phyloP scores from a whole-genome alignment of 1,140 invertebrate genomes.

The Leucophenga varia region DNA sequence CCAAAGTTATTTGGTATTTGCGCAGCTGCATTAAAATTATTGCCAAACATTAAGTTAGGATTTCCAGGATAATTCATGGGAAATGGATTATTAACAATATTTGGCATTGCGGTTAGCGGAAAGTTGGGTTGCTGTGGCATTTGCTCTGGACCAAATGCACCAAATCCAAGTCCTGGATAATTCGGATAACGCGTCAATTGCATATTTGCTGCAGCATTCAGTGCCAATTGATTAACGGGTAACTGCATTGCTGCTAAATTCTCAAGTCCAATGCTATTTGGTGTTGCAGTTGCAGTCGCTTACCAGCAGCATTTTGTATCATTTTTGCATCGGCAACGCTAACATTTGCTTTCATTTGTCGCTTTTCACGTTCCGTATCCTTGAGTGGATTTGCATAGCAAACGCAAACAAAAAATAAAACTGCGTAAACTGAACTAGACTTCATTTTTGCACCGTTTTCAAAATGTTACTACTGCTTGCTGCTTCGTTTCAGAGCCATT shows the following conservation, averaged over 20 bases:
- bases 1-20: slow-evolving; percentile 28
- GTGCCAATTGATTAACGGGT: slow-evolving; percentile 28
- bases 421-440: slow-evolving; percentile 6
- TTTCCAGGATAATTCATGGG: slow-evolving; percentile 18
- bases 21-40: slow-evolving; percentile 15
- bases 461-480: slow-evolving; percentile 39
- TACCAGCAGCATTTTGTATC: no score
- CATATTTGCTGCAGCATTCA: slow-evolving; percentile 16
- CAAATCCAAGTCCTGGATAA: slow-evolving; percentile 26
- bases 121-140: background rate
- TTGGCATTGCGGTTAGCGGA: slow-evolving; percentile 8
- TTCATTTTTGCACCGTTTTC: slow-evolving; percentile 28
- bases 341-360: slow-evolving; percentile 24
- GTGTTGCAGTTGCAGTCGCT: slow-evolving; percentile 16
- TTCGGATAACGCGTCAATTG: slow-evolving; percentile 32
- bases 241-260: slow-evolving; percentile 7
- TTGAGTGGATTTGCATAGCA: slow-evolving; percentile 20
- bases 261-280: slow-evolving; percentile 15
- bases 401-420: slow-evolving; percentile 29
- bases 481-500: slow-evolving; percentile 24
- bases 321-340: slow-evolving; percentile 37
- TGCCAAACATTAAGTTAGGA: slow-evolving; percentile 14
- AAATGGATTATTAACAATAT: slow-evolving; percentile 25
- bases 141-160: no score
- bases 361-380: slow-evolving; percentile 25